A percentile compares a stretch with the other conserved stretches of the same genome.
Conservation (phyloP, 2,797 vertebrate genomes). For the Coracias cyanogaster region DNA sequence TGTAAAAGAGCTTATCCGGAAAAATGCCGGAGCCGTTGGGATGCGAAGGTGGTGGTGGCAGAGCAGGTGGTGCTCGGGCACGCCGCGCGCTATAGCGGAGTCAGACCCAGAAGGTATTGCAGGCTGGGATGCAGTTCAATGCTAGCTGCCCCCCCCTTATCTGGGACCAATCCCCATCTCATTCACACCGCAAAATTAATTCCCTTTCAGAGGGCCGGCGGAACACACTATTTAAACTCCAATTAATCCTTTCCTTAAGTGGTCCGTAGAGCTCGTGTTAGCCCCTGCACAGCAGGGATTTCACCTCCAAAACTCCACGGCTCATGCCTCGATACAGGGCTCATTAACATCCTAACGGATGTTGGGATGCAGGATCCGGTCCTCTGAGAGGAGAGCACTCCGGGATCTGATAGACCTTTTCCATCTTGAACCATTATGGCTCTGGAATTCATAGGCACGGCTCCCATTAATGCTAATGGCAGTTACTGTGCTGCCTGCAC, state of each 20-base stretch:
- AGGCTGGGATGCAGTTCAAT: conserved; percentile 20
- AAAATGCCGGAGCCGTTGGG: neutral
- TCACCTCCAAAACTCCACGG: neutral
- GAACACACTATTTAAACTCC: conserved; percentile 53
- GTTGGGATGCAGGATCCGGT: neutral
- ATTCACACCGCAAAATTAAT: conserved; percentile 34
- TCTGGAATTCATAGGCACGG: conserved; percentile 3
- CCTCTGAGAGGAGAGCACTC: conserved; percentile 12
- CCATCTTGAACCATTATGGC: conserved; percentile 14
- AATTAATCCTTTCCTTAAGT: conserved; percentile 58
- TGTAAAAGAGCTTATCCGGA: neutral
- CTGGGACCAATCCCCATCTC: conserved; percentile 27
- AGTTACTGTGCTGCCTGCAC: conserved; percentile 3
- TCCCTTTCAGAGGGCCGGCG: neutral
- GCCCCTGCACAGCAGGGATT: neutral
- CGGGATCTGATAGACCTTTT: conserved; percentile 6
- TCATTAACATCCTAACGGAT: neutral
- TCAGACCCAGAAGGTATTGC: neutral
- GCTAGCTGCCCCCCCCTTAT: conserved; percentile 7
- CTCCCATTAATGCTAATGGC: conserved; percentile 48
- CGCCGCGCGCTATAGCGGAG: fast-evolving
- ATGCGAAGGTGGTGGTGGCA: neutral
- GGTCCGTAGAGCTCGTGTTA: neutral
- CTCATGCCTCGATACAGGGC: neutral
- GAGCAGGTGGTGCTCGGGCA: neutral